Evolutionary conservation across 1,140 invertebrate species (phyloP), one percentile per base, ranked within the genome.

Genomic region (Himalopsyche phryganea): DNA sequence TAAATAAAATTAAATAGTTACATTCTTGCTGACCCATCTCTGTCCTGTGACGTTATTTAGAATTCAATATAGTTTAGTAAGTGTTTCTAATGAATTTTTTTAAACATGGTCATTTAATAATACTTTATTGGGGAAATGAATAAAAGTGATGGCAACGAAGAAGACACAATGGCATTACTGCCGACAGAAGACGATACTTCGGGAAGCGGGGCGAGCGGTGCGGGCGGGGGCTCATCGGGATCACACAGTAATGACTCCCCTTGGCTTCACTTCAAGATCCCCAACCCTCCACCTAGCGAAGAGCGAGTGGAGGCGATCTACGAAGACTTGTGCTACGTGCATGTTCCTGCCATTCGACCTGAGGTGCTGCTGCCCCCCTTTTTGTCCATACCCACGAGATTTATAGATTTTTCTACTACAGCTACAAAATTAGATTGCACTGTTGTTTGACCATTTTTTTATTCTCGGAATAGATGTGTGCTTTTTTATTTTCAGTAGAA

Each of bases 241-340:
- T 15, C 35, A 48, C 41, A 58, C 67, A 58, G 63, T 5, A 59
- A 66, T n/a, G 78, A 78, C 46, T 75, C 75, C 1, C 79, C 78
- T 28, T 84, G 83, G 83, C 75, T 83, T 58, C 80, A 83, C 70
- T 84, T 84, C 70, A 83, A 80, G 47, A 85, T 84, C 60, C 82
- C 81, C 50, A 82, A 76, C 68, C 66, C 69, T 33, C 68, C 55
- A 6, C 63, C 54, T 0, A 77, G 77, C 56, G 81, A 81, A 62
- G 85, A 86, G 65, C 80, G 83, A 49, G 88, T 91, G 62, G 88
- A 91, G 70, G 86, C 90, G 72, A 86, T 91, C 67, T 94, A 94
- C 72, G 90, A 91, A 76, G 88, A 92, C 74, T 81, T 93, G 47
- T 92, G 90, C 79, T 91, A 90, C 72, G 86, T 91, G 60, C 90